Evolutionary conservation across 2,113 vertebrate species (phyloP), one percentile per base, ranked within the genome.

Genomic region (Athene noctua): DNA sequence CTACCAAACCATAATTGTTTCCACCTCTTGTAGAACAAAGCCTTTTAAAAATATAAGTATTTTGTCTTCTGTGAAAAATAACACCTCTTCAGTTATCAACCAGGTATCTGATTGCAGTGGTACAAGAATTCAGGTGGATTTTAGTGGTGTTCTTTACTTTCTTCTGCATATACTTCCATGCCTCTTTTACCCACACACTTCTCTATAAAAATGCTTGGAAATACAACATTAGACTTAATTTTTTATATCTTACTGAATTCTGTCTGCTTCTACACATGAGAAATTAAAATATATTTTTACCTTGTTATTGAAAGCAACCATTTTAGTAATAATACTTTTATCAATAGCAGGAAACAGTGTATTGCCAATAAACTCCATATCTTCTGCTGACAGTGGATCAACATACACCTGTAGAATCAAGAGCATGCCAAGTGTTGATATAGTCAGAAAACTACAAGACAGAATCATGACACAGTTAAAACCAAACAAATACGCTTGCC

Each of bases 241-340:
- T 78, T 77, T 73, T 49, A 2, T 29, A 13, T 44, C 51, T 82
- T 61, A 52, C 7, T 75, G 34, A 40, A 51, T 54, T 85, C 52
- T 78, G 12, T 20, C 36, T 80, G 34, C 11, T 78, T 86, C 27
- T 59, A 83, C 9, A 68, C 26, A 47, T 40, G 55, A 58, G 0
- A 67, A 82, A 51, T 18, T 34, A 29, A 79, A 87, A 14, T 26
- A n/a, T 27, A 10, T 15, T 34, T 90, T 91, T 98, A 99, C 99
- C 98, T 97, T 98, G 95, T 99, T 99, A 97, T 98, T 99, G 97
- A 99, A 99, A 92, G 98, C 98, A 94, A 99, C 99, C 99, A 99
- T 99, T 98, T 99, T 99, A 80, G 98, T 97, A 93, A 99, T 96
- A 92, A 98, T 96, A 68, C 95, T 96, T 95, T 98, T 99, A 59